These are phyloP conservation scores for Brachionus rotundiformis DNA, from an alignment of 1,140 invertebrate genomes.

Conservation along the genomic window DNA sequence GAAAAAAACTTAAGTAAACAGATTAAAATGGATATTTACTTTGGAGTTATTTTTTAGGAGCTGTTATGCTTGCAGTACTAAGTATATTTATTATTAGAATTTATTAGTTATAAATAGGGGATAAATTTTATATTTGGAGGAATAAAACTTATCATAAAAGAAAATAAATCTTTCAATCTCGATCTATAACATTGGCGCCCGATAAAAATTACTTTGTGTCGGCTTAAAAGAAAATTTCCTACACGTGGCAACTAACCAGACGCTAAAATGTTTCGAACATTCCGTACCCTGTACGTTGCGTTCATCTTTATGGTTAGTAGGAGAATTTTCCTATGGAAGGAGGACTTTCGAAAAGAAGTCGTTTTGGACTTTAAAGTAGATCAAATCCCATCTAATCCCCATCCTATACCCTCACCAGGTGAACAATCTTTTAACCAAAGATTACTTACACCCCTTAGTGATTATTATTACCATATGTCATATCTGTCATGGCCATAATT, in stretches of 20 bases:
- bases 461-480: not conserved
- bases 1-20: too few relatives aligned
- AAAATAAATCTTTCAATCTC: too few relatives aligned
- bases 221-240: not conserved
- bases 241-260: constrained; percentile 9
- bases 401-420: too few relatives aligned
- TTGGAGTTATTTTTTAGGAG: too few relatives aligned
- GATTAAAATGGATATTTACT: too few relatives aligned
- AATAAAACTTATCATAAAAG: too few relatives aligned
- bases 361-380: too few relatives aligned
- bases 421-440: not conserved
- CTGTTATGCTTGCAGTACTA: too few relatives aligned
- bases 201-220: not conserved
- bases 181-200: constrained; percentile 16
- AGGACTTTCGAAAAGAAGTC: not conserved
- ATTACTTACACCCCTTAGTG: not conserved
- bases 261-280: not conserved
- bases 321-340: not conserved
- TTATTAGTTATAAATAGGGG: too few relatives aligned
- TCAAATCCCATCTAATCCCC: not conserved
- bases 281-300: not conserved
- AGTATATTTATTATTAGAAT: too few relatives aligned
- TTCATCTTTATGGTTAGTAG: not conserved
- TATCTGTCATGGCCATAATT: not conserved
- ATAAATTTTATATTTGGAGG: too few relatives aligned